A percentile compares a stretch with the other conserved stretches of the same genome.
These are phyloP conservation scores for Pristionchus pacificus DNA, from an alignment of 1,140 invertebrate species.

Conservation along the genomic window DNA sequence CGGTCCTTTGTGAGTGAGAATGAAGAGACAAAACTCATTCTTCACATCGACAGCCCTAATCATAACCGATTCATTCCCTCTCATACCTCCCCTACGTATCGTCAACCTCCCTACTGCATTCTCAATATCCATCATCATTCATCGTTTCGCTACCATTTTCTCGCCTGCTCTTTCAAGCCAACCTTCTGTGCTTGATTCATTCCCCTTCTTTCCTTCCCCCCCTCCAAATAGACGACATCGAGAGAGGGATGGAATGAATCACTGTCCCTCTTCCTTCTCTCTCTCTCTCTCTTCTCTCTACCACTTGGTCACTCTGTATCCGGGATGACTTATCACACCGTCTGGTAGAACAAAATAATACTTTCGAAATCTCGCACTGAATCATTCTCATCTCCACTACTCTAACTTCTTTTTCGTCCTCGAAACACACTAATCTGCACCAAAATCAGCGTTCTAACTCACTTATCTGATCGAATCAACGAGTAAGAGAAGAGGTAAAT, in stretches of 20 bases:
- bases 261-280: neutral
- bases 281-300: neutral
- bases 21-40: too few relatives aligned
- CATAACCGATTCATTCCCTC: neutral
- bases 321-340: too few relatives aligned
- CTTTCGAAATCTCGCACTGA: neutral
- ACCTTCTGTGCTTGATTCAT: neutral
- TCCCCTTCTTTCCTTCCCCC: neutral
- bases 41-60: too few relatives aligned
- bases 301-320: too few relatives aligned
- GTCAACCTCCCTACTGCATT: conserved; percentile 3
- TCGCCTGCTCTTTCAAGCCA: neutral
- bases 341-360: neutral
- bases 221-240: neutral
- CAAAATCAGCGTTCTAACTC: neutral
- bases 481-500: too few relatives aligned
- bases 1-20: too few relatives aligned
- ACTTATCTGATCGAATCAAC: too few relatives aligned
- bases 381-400: neutral
- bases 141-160: conserved; percentile 16
- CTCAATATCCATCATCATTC: conserved; percentile 10
- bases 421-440: neutral
- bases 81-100: neutral
- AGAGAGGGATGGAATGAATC: neutral
- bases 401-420: neutral